phyloP scores from a whole-genome alignment of 2,888 invertebrate genomes.

The Synergus gifuensis region DNA sequence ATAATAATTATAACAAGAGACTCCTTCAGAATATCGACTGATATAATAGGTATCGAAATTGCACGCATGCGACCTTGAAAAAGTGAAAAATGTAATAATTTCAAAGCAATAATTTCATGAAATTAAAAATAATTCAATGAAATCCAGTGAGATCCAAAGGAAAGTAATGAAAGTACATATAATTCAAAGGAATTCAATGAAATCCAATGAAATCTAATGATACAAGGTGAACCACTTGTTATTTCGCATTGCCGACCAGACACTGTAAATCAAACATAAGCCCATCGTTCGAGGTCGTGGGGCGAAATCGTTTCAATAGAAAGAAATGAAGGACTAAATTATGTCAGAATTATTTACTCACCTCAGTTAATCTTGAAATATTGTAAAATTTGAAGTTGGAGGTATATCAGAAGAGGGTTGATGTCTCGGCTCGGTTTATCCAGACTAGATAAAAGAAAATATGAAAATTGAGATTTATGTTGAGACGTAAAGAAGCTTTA shows the following conservation, averaged over 20 bases:
- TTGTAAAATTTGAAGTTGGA: background rate
- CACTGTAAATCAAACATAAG: constrained; percentile 59
- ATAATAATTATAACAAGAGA: constrained; percentile 73
- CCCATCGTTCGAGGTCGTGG: background rate
- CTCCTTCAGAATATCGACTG: constrained; percentile 54
- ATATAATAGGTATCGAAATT: constrained; percentile 49
- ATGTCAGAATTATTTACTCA: background rate
- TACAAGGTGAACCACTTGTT: constrained; percentile 49
- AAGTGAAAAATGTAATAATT: background rate
- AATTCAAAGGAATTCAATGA: too few relatives aligned
- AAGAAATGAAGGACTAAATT: constrained; percentile 16
- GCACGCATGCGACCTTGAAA: constrained; percentile 14
- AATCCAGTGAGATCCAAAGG: too few relatives aligned
- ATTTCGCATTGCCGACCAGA: constrained; percentile 58
- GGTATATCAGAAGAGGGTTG: background rate
- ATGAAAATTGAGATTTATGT: background rate
- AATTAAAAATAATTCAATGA: too few relatives aligned
- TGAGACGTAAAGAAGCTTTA: background rate
- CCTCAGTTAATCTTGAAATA: background rate
- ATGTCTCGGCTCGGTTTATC: background rate
- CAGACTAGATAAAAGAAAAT: too few relatives aligned
- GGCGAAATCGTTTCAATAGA: background rate
- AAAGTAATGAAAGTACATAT: too few relatives aligned
- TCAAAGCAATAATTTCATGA: too few relatives aligned
- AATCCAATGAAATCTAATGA: background rate